Evolutionary conservation across 2,888 invertebrate species (phyloP), one percentile per base, ranked within the genome.

Genomic region (Hofmannophila pseudospretella): DNA sequence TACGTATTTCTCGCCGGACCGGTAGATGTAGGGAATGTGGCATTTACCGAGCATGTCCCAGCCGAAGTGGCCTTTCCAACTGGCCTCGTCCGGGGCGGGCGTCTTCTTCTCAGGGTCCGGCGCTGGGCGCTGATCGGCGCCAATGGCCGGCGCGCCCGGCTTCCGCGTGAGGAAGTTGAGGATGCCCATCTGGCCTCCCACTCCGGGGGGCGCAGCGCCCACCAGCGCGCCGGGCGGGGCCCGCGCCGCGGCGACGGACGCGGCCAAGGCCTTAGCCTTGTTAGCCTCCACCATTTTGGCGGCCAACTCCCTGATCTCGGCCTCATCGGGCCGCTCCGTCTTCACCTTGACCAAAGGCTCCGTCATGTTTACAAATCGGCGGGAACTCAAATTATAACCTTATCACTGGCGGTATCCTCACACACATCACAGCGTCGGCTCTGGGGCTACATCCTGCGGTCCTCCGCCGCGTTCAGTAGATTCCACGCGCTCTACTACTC

Each of bases 11-110:
- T 95, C 95, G 10, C 91, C 90, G 34, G 92, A 90, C 11, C 98
- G 90, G 64, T 93, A 92, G 49, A 98, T 94, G 72, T 94, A 97
- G 1, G 98, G 98, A 65, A 98, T 94, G 73, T 93, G 92, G 54
- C 91, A 91, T 61, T 94, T 94, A 44, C 95, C 96, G 33, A 97
- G 90, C 55, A 92, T 92, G 42, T 93, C 93, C 97, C 97, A 98
- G 35, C 96, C 96, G 73, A 97, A 98, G 60, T 94, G 91, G 26
- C 94, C 93, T 57, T 92, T 90, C 67, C 92, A 90, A 41, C 94
- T 94, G 47, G 93, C 92, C 56, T 94, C 94, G 63, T 94, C 94
- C 1, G 80, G 81, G n/a, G 78, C 76, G 33, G 77, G 79, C 1
- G 75, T 76, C 49, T 81, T 85, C 56, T 84, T 86, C 9, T 86